Evolutionary conservation across 2,888 invertebrate genomes (phyloP), one percentile per base, ranked within the genome.

Genomic region (Lasiommata megera): DNA sequence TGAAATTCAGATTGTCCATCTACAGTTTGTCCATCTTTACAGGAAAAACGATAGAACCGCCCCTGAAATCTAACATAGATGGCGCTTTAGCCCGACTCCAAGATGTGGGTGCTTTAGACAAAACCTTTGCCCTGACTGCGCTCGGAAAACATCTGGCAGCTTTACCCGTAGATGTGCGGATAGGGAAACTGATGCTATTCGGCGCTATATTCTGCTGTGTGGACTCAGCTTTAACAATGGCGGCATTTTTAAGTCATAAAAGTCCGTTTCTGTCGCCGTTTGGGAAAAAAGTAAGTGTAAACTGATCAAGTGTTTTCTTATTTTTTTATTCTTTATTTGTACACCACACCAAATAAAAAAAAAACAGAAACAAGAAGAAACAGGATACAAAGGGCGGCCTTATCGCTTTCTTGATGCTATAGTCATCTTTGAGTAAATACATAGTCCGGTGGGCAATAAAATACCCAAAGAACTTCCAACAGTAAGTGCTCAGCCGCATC

Each of bases 161-260:
- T 0, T 80, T 99, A 56, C 98, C 98, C 0, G 96, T 99, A 0
- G 98, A 98, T 74, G 96, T 96, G 2, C 92, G 96, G 67, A 95
- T 98, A 68, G 98, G 97, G n/a, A 97, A 98, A 76, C 92, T 98
- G 64, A 95, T 99, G 92, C 81, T 99, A 6, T 96, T 96, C 71
- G 97, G 98, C 0, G 95, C 98, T 9, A 96, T 98, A 61, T 96
- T 99, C 77, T 95, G 95, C 67, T 98, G 98, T 77, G 92, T 98
- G 31, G 97, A 98, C 84, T 97, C 98, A 0, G 95, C 98, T 0
- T 88, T 98, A 1, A 98, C 98, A 2, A 96, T 99, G 76, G 98
- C 96, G 0, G 96, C 96, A 1, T 95, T 94, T 78, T 84, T 96
- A 37, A 96, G 95, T 68, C 94, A 95, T 73, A 96, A 96, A 75